Percentiles rank a stretch among this genome's conserved stretches.
These are phyloP conservation scores for Pan troglodytes DNA, from an alignment of 2,113 vertebrate genomes.

Conservation along the genomic window DNA sequence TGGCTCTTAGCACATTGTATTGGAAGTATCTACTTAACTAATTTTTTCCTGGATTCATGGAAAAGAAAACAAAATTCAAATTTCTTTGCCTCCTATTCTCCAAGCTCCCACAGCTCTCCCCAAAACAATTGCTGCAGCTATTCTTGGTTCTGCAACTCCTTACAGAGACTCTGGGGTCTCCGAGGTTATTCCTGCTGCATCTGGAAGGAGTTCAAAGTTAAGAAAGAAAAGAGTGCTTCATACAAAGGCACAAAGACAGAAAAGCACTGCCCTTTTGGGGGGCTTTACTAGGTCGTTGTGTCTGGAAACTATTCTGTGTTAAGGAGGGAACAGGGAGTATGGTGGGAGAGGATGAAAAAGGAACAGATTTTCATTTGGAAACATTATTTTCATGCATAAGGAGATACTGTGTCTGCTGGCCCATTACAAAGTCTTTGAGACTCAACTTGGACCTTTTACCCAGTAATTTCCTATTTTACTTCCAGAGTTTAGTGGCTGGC, in stretches of 20 bases:
- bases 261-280: background rate
- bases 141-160: background rate
- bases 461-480: background rate
- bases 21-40: background rate
- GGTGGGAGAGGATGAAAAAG: background rate
- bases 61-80: background rate
- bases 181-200: background rate
- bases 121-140: background rate
- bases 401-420: fast-evolving
- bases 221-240: background rate
- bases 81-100: background rate
- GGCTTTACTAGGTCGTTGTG: background rate
- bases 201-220: background rate
- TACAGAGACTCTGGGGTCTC: background rate
- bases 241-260: background rate
- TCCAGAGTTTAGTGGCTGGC: background rate
- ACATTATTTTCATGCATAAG: background rate
- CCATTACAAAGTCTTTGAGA: background rate
- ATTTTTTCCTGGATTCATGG: background rate
- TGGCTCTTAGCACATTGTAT: background rate
- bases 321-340: background rate
- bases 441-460: background rate
- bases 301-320: background rate
- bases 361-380: background rate
- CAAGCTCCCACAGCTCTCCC: background rate